Evolutionary conservation across 2,113 vertebrate species (phyloP), one percentile per base, ranked within the genome.

Genomic region (Dasyprocta punctata): DNA sequence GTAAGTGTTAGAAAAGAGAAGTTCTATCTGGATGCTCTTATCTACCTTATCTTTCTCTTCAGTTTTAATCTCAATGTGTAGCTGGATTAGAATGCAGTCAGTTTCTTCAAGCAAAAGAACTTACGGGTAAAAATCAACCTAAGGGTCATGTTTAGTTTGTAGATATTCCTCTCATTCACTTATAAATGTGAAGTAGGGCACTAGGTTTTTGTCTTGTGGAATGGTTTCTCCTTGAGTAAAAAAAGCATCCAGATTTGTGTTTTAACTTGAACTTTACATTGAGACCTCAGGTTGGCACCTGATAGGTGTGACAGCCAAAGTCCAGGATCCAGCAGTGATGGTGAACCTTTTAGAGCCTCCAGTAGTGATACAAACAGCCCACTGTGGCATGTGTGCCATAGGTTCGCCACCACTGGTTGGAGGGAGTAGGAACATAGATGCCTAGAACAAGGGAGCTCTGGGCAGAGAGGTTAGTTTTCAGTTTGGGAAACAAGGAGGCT

Each of bases 1-100:
- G 99, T 99, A 98, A 89, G 98, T 30, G 24, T 91, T 87, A 38
- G 56, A 75, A 63, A 36, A 86, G 38, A 44, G 52, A 86, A 38
- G 11, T 71, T 83, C 47, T 44, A 0, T 19, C 19, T 38, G 20
- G 22, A 49, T 26, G 58, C 28, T n/a, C 0, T 69, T 52, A 28
- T 0, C 28, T 90, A 13, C 41, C 17, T 58, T 86, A 0, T 44
- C 38, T 65, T 17, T 93, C 5, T 87, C 22, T 93, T 2, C 47
- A 10, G 41, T 69, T 89, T 36, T 58, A 93, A 80, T 89, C 41
- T 90, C 28, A 65, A 5, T 83, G 36, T 83, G 83, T 56, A 82
- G 49, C 54, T 96, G 38, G 8, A 67, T 95, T 94, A 84, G 20
- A 61, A 73, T 84, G 9, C 28, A 13, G 63, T 75, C 10, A 58